Percentiles rank a stretch among this genome's conserved stretches.
phyloP scores from a whole-genome alignment of 1,140 invertebrate genomes.

The Ceratina calcarata region DNA sequence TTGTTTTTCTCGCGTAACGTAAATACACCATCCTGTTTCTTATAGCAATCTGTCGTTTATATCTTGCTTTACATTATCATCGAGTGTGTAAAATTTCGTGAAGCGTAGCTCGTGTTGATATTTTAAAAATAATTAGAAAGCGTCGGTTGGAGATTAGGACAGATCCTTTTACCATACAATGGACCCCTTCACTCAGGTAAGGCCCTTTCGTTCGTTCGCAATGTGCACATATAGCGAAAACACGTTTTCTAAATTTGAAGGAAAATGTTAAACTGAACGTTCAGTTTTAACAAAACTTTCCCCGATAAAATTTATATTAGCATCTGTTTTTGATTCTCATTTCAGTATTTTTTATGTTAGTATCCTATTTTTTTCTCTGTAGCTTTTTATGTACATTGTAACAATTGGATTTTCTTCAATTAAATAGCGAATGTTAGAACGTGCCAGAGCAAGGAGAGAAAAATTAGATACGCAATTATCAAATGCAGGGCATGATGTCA shows the following conservation, averaged over 20 bases:
- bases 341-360: too few species aligned
- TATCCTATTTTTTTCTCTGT: neutral
- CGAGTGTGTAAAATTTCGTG: neutral
- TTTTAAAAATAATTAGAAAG: neutral
- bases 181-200: constrained; percentile 75
- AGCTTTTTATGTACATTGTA: neutral
- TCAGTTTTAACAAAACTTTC: too few species aligned
- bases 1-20: neutral
- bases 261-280: too few species aligned
- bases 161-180: constrained; percentile 57
- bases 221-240: neutral
- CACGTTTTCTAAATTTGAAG: neutral
- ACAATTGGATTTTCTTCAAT: neutral
- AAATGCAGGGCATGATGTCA: constrained; percentile 76
- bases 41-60: too few species aligned
- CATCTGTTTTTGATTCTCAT: too few species aligned
- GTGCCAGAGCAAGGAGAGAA: constrained; percentile 81
- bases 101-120: neutral
- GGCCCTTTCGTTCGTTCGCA: neutral
- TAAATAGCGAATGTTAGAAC: constrained; percentile 80
- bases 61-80: neutral
- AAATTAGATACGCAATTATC: constrained; percentile 78
- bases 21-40: neutral
- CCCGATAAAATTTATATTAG: too few species aligned
- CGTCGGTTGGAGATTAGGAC: constrained; percentile 13